These are phyloP conservation scores for Epinephelus cyanopodus DNA, from an alignment of 2,113 vertebrate genomes.

Conservation along the genomic window DNA sequence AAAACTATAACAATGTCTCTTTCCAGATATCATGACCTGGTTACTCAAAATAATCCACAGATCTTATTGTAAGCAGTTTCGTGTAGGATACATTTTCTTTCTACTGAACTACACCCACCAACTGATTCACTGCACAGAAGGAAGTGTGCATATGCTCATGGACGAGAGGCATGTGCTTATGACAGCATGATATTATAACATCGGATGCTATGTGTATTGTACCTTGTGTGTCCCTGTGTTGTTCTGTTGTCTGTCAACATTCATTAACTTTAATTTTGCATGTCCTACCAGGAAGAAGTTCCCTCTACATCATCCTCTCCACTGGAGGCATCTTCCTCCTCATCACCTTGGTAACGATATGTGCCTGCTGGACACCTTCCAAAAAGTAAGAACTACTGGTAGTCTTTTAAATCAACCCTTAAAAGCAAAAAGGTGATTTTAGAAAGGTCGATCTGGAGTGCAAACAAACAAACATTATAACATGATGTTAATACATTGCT, in stretches of 20 bases:
- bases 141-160: too few species aligned
- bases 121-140: too few species aligned
- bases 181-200: too few species aligned
- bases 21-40: too few species aligned
- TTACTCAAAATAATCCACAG: too few species aligned
- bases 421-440: not conserved
- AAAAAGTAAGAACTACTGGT: constrained; percentile 77
- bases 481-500: not conserved
- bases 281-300: constrained; percentile 90
- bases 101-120: too few species aligned
- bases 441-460: not conserved
- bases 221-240: not conserved
- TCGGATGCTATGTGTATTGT: too few species aligned
- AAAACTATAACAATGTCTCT: too few species aligned
- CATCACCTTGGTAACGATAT: constrained; percentile 95
- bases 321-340: constrained; percentile 97
- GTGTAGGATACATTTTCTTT: too few species aligned
- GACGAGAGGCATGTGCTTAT: too few species aligned
- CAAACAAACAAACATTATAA: not conserved
- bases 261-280: not conserved
- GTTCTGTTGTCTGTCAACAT: not conserved
- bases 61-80: too few species aligned
- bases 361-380: constrained; percentile 97
- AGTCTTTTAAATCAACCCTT: not conserved
- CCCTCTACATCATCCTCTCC: constrained; percentile 97